A percentile compares a stretch with the other conserved stretches of the same genome.
These are phyloP conservation scores for Sebastes schlegelii DNA, from an alignment of 2,113 vertebrate genomes.

Conservation along the genomic window DNA sequence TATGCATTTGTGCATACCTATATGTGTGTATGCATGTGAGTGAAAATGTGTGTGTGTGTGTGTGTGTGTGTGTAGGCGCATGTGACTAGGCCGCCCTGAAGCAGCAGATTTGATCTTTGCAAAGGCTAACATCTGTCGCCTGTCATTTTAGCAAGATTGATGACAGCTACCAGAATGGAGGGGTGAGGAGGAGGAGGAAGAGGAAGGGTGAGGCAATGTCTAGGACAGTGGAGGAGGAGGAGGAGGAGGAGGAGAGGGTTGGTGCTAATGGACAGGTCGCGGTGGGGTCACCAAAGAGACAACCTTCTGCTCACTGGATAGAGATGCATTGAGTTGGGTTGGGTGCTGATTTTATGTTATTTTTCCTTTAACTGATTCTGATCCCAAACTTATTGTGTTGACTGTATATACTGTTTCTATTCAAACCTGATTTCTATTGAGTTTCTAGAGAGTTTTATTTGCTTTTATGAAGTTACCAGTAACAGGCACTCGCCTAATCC, in stretches of 20 bases:
- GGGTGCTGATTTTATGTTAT: not conserved
- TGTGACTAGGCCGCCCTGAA: slow-evolving; percentile 92
- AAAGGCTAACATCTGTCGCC: slow-evolving; percentile 99
- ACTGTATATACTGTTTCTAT: not conserved
- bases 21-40: slow-evolving; percentile 18
- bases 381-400: not conserved
- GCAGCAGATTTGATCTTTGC: slow-evolving; percentile 98
- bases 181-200: slow-evolving; percentile 77
- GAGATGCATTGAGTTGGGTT: not conserved
- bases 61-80: slow-evolving; percentile 71
- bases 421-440: not conserved
- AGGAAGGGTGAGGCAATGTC: slow-evolving; percentile 63
- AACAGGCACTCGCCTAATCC: not conserved
- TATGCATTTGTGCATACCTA: slow-evolving; percentile 37
- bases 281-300: slow-evolving; percentile 11
- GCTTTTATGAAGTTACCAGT: slow-evolving; percentile 9
- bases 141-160: slow-evolving; percentile 99
- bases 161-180: slow-evolving; percentile 89
- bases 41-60: slow-evolving; percentile 8
- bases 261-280: slow-evolving; percentile 34
- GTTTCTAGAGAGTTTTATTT: not conserved
- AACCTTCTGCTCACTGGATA: not conserved
- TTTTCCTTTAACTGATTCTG: slow-evolving; percentile 2
- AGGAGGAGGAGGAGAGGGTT: slow-evolving; percentile 64
- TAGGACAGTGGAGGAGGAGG: slow-evolving; percentile 62